Evolutionary conservation across 2,797 vertebrate genomes (phyloP).

Genomic region (Setipinna tenuifilis): DNA sequence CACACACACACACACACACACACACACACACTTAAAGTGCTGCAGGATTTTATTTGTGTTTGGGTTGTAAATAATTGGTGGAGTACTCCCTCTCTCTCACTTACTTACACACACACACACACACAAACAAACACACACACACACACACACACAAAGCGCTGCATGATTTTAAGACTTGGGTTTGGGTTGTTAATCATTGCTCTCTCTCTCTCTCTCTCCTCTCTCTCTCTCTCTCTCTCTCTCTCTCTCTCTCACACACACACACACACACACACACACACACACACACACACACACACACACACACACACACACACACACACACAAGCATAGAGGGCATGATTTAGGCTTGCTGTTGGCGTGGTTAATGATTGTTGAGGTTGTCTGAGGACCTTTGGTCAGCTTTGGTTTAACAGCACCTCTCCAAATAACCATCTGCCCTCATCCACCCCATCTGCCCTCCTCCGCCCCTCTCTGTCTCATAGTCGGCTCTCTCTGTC

Average conservation of each 20-base stretch:
- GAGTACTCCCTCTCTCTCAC: constrained; percentile 9
- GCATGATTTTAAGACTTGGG: background rate
- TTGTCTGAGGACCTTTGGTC: background rate
- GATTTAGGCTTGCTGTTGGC: constrained; percentile 53
- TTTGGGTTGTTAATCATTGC: background rate
- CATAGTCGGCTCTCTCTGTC: background rate
- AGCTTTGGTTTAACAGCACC: background rate
- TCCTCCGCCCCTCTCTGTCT: constrained; percentile 45
- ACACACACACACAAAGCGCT: background rate
- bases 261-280: background rate
- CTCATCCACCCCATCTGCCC: constrained; percentile 53
- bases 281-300: background rate
- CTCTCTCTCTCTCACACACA: background rate
- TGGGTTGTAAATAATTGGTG: constrained; percentile 21
- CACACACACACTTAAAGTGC: background rate
- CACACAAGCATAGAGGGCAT: constrained; percentile 36
- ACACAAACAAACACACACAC: constrained; percentile 1
- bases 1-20: background rate
- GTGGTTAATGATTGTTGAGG: constrained; percentile 62
- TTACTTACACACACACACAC: background rate
- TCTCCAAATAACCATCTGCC: constrained; percentile 37
- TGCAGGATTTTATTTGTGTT: background rate
- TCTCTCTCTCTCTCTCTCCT: too few species aligned
- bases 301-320: constrained; percentile 23
- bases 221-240: background rate